phyloP scores from a whole-genome alignment of 2,797 vertebrate species.

The Iguana delicatissima region DNA sequence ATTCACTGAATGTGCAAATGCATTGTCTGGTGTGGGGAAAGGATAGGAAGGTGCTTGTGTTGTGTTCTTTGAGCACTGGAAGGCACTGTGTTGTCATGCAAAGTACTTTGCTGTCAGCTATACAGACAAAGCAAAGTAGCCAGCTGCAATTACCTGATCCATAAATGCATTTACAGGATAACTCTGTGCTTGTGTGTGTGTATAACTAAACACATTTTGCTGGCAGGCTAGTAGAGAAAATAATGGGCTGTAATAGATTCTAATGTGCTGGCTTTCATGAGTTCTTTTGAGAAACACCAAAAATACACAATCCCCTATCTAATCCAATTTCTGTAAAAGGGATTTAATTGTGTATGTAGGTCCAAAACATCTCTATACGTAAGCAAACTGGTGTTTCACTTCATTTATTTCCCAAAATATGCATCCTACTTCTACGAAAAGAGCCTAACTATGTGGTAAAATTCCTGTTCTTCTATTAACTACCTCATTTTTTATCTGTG shows the following conservation, averaged over 20 bases:
- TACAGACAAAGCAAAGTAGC: conserved; percentile 25
- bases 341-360: neutral
- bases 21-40: neutral
- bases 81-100: neutral
- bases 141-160: conserved; percentile 27
- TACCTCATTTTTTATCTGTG: neutral
- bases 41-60: too few relatives aligned
- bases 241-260: conserved; percentile 33
- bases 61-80: too few relatives aligned
- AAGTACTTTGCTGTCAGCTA: neutral
- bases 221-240: conserved; percentile 29
- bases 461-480: conserved; percentile 1
- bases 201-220: conserved; percentile 11
- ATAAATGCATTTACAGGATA: conserved; percentile 2
- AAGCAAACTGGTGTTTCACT: neutral
- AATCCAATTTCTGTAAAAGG: neutral
- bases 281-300: conserved; percentile 41
- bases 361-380: neutral
- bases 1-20: conserved; percentile 7
- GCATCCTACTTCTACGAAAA: neutral
- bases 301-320: conserved; percentile 21
- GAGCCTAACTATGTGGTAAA: neutral
- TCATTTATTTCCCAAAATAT: conserved; percentile 7
- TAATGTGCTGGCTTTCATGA: conserved; percentile 25
- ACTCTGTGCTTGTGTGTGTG: neutral